Evolutionary conservation across 2,888 invertebrate species (phyloP).

Genomic region (Tetrapedia diversipes): DNA sequence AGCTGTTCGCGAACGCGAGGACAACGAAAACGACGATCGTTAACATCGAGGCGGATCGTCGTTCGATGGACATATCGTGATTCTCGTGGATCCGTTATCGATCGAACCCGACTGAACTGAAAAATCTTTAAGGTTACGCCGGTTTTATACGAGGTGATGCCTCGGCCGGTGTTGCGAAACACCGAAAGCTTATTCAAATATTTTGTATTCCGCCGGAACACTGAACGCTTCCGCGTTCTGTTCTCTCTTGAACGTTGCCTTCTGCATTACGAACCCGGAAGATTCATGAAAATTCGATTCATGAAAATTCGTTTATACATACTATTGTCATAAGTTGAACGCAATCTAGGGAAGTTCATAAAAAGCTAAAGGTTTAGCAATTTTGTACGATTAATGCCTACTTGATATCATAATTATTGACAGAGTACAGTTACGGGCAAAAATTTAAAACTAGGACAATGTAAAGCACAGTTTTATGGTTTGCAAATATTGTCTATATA

Average conservation of each 20-base stretch:
- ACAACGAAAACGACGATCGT: conserved; percentile 56
- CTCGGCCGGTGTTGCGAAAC: conserved; percentile 1
- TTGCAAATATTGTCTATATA: no score
- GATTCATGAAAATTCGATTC: background rate
- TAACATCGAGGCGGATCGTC: conserved; percentile 52
- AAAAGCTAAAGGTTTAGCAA: no score
- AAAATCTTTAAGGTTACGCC: background rate
- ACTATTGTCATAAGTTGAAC: no score
- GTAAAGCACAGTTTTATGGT: no score
- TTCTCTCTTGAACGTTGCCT: background rate
- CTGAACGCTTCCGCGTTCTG: conserved; percentile 1
- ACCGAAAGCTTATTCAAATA: conserved; percentile 7
- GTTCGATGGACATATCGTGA: background rate
- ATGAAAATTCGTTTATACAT: no score
- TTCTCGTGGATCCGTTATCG: background rate
- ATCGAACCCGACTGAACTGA: conserved; percentile 19
- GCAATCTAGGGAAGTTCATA: no score
- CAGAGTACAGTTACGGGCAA: no score
- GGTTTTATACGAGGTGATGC: conserved; percentile 32
- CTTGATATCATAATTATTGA: background rate
- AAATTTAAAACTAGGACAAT: no score
- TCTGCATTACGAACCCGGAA: background rate
- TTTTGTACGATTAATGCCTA: no score
- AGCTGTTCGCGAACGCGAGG: conserved; percentile 62
- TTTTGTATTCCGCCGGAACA: conserved; percentile 9